Base-by-base conservation (phyloP, 1,140 invertebrate genomes). In the Centruroides sculpturatus region DNA sequence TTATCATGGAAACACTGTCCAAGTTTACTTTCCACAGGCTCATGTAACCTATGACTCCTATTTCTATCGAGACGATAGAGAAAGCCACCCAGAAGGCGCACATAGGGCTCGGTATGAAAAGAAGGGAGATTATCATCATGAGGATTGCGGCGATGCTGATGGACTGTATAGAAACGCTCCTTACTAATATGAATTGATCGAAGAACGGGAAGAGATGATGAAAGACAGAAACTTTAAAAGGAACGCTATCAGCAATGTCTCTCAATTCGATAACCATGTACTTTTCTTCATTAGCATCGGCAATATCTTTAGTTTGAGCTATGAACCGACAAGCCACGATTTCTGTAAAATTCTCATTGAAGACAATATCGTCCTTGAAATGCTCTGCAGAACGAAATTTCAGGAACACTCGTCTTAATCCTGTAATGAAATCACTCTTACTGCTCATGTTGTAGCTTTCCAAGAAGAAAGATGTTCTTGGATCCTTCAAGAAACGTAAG, bases 1-100 rank as follows among this genome's bases (percentile, higher is more conserved):
- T 96, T 48, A 98, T 96, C 93, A 97, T 98, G 0, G 92, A 96
- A 67, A 98, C 94, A 6, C 92, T 92, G 72, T 96, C 93, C 47
- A 98, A 76, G 69, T 90, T 93, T 0, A 98, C 89, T 64, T 85
- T 83, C 92, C 93, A 97, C 3, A 95, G 76, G 0, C 90, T 84
- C 88, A 98, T 94, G 75, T 95, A 96, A 1, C 93, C 94, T 4
- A 93, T 85, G 0, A 98, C 91, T 12, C 93, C 93, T 6, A 87
- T 74, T 73, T 96, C 91, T 61, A 98, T 96, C 3, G 90, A 95
- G 34, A 95, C 82, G 48, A 98, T 94, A 63, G 90, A 92, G 62
- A 95, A 86, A 3, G 90, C 91, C 0, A 98, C 91, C 87, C 92
- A 96, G 3, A 97, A 73, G 0, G 90, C 90, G 70, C 93, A 94